Conservation (phyloP, 2,888 invertebrate species). For the Drosophila helvetica region DNA sequence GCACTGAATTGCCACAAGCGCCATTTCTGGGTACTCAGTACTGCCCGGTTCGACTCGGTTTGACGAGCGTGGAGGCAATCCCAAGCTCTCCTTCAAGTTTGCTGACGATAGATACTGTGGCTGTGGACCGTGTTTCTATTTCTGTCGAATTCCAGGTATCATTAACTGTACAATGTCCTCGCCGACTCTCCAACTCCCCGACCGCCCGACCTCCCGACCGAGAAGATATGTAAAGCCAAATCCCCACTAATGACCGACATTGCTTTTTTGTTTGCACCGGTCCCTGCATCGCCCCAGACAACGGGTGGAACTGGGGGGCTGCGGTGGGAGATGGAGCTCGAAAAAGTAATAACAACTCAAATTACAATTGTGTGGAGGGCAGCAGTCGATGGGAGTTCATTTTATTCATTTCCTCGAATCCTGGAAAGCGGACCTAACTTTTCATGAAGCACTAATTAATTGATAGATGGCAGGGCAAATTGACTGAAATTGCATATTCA, state of each 20-base stretch:
- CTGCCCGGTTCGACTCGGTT: too few species aligned
- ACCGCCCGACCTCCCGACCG: too few species aligned
- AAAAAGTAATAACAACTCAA: slow-evolving; percentile 43
- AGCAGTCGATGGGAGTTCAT: slow-evolving; percentile 1
- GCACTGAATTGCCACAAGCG: too few species aligned
- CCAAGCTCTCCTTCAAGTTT: too few species aligned
- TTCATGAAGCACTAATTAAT: slow-evolving; percentile 67
- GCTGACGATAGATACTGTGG: too few species aligned
- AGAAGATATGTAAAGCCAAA: neutral
- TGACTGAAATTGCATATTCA: slow-evolving; percentile 61
- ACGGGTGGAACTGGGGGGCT: neutral
- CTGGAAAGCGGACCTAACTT: slow-evolving; percentile 34
- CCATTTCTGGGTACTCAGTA: too few species aligned
- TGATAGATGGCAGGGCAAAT: slow-evolving; percentile 59
- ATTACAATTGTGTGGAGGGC: slow-evolving; percentile 24
- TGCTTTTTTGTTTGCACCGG: slow-evolving; percentile 8
- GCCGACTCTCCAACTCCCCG: neutral
- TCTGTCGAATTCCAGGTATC: slow-evolving; percentile 20
- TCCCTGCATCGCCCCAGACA: slow-evolving; percentile 28
- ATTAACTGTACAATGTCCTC: slow-evolving; percentile 35
- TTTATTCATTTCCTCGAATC: slow-evolving; percentile 13
- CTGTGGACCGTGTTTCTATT: slow-evolving; percentile 4
- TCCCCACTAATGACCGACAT: slow-evolving; percentile 37
- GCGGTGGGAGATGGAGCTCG: neutral
- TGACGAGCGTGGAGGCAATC: too few species aligned